These are phyloP conservation scores for Philopedon plagiatum DNA, from an alignment of 2,888 invertebrate species.

Conservation along the genomic window DNA sequence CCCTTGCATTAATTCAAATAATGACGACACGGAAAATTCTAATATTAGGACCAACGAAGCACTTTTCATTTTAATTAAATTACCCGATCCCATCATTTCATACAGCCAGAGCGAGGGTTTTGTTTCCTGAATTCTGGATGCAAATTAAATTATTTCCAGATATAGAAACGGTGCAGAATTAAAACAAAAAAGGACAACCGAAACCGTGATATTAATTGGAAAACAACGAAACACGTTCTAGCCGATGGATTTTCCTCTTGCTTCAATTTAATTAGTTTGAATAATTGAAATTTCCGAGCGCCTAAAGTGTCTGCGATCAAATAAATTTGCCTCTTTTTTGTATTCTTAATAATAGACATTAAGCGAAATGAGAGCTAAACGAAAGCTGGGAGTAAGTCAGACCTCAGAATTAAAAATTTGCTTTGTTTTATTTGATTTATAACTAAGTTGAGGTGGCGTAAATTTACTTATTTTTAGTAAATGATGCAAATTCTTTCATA, in stretches of 20 bases:
- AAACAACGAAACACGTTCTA: constrained; percentile 24
- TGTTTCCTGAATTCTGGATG: constrained; percentile 54
- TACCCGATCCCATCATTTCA: constrained; percentile 60
- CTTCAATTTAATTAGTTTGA: constrained; percentile 13
- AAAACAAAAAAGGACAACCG: constrained; percentile 46
- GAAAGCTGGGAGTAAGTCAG: too few species aligned
- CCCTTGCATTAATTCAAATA: constrained; percentile 54
- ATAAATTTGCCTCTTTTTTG: too few species aligned
- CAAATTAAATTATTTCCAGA: constrained; percentile 59
- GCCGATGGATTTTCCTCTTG: constrained; percentile 17
- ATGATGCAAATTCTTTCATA: too few species aligned
- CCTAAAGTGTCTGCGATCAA: too few species aligned
- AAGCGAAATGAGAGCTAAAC: too few species aligned
- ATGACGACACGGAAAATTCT: constrained; percentile 56
- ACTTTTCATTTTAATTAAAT: constrained; percentile 62
- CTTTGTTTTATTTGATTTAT: too few species aligned
- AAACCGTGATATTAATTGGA: constrained; percentile 52
- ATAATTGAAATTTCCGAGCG: constrained; percentile 10
- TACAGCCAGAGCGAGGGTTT: constrained; percentile 51
- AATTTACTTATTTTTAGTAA: too few species aligned
- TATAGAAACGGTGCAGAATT: constrained; percentile 40
- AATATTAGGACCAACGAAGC: constrained; percentile 50
- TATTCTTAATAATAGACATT: too few species aligned
- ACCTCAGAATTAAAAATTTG: too few species aligned
- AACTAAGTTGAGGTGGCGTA: too few species aligned